Conservation (phyloP, 2,113 vertebrate species). For the Tenebrosternarchus preto region DNA sequence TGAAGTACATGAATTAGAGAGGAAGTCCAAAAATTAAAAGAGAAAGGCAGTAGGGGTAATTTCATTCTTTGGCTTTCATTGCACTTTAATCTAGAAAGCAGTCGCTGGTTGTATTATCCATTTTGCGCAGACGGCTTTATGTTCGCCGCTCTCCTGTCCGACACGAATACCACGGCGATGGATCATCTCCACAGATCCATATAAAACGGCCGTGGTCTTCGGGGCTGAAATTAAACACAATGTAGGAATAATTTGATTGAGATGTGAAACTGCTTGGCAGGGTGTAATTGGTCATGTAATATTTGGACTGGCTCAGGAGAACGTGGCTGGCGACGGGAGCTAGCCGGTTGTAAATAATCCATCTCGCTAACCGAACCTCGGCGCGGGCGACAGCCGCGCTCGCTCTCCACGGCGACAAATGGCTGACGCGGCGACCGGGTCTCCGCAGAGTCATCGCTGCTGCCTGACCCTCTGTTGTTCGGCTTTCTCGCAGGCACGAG, state of each 20-base stretch:
- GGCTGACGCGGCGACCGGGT: slow-evolving; percentile 16
- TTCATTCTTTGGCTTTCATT: slow-evolving; percentile 49
- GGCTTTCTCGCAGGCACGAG: neutral
- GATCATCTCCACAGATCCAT: slow-evolving; percentile 31
- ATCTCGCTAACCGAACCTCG: slow-evolving; percentile 8
- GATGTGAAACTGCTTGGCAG: slow-evolving; percentile 38
- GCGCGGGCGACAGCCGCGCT: neutral
- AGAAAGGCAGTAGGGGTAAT: slow-evolving; percentile 21
- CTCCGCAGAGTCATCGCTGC: slow-evolving; percentile 7
- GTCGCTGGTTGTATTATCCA: slow-evolving; percentile 34
- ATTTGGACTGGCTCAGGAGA: slow-evolving; percentile 25
- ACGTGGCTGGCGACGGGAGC: slow-evolving; percentile 9
- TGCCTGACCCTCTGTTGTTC: slow-evolving; percentile 2
- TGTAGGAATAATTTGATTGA: slow-evolving; percentile 41
- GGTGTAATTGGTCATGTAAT: slow-evolving; percentile 55
- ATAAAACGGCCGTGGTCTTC: slow-evolving; percentile 37
- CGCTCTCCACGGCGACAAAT: slow-evolving; percentile 15
- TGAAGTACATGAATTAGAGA: slow-evolving; percentile 54
- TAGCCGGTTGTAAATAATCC: slow-evolving; percentile 46
- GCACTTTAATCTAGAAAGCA: slow-evolving; percentile 46
- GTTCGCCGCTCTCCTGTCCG: slow-evolving; percentile 26
- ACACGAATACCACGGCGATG: slow-evolving; percentile 30
- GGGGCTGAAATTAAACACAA: slow-evolving; percentile 41
- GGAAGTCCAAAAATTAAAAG: slow-evolving; percentile 39
- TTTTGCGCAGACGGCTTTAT: slow-evolving; percentile 43